Conservation (phyloP, 2,888 invertebrate species). For the Phengaris alcon region DNA sequence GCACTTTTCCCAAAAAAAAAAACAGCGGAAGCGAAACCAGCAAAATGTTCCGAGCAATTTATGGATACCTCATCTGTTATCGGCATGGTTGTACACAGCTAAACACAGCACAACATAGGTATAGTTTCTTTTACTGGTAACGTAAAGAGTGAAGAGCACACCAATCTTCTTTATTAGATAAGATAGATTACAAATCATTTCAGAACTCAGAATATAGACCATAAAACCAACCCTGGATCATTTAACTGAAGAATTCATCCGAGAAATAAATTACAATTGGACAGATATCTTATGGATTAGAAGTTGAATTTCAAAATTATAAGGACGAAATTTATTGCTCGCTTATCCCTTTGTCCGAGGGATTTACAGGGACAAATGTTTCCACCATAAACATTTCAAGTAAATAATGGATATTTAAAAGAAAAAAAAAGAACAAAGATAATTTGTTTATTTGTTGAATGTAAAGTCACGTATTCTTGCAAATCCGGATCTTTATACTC, state of each 20-base stretch:
- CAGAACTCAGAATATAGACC: too few species aligned
- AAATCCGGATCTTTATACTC: too few species aligned
- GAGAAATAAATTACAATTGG: constrained; percentile 8
- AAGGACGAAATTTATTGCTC: constrained; percentile 7
- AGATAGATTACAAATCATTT: too few species aligned
- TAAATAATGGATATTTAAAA: constrained; percentile 1
- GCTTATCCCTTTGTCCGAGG: constrained; percentile 9
- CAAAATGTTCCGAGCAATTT: background rate
- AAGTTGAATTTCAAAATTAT: background rate
- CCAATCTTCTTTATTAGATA: background rate
- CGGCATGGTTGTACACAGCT: background rate
- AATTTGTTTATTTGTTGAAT: background rate
- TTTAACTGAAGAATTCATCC: background rate
- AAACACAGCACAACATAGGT: too few species aligned
- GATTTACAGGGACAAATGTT: constrained; percentile 9
- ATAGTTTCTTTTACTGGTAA: too few species aligned
- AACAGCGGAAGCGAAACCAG: background rate
- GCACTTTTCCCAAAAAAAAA: background rate
- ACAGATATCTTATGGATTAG: background rate
- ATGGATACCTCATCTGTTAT: background rate
- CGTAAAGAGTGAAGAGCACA: background rate
- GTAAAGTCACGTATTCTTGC: too few species aligned
- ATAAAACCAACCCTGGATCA: background rate
- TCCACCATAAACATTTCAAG: background rate
- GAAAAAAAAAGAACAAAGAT: background rate